These are phyloP conservation scores for Smutsia temminckii DNA, from an alignment of 2,797 vertebrate species.

Conservation along the genomic window DNA sequence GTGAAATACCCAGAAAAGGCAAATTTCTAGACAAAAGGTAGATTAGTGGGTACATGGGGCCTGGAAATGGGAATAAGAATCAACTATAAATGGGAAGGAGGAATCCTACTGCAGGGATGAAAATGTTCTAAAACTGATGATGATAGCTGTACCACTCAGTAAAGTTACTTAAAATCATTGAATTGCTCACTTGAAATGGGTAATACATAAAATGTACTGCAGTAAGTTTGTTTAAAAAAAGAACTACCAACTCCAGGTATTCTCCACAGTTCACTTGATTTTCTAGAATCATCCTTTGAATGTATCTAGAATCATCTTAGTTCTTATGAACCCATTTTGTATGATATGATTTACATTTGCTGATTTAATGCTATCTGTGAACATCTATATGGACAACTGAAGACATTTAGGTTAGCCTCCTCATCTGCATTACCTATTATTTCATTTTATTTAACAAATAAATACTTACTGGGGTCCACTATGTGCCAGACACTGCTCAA, in stretches of 20 bases:
- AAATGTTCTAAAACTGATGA: background rate
- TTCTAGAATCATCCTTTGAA: background rate
- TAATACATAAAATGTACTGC: background rate
- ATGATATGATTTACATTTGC: background rate
- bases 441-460: slow-evolving; percentile 15
- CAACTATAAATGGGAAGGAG: background rate
- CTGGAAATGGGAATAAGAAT: background rate
- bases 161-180: background rate
- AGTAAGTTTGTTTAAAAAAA: background rate
- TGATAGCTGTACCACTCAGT: background rate
- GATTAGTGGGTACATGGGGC: background rate
- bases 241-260: background rate
- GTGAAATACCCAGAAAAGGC: background rate
- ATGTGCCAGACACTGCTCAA: background rate
- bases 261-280: background rate
- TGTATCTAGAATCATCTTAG: background rate
- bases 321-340: background rate
- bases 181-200: background rate
- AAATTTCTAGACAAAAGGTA: background rate
- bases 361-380: background rate
- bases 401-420: background rate
- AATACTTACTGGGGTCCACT: background rate
- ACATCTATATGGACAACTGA: background rate
- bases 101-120: background rate
- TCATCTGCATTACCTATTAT: background rate